Percentiles rank a stretch among this genome's conserved stretches.
Conservation (phyloP, 2,888 invertebrate genomes). For the Phytoseiulus persimilis region DNA sequence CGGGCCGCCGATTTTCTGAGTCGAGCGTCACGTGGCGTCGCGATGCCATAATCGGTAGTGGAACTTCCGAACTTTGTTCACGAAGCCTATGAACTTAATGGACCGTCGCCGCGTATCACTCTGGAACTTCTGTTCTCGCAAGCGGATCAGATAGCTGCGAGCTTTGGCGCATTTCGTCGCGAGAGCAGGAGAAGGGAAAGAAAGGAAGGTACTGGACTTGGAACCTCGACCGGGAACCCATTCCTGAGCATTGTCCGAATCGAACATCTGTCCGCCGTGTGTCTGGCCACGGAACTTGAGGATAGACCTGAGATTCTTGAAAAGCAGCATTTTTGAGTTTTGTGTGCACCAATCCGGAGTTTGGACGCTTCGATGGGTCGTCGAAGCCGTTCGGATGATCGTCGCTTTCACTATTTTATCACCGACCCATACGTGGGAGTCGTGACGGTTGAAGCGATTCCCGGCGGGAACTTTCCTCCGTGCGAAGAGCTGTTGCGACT, state of each 20-base stretch:
- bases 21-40: neutral
- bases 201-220: no score
- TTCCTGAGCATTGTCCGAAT: no score
- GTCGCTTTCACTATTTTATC: neutral
- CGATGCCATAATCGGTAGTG: neutral
- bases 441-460: neutral
- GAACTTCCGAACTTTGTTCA: neutral
- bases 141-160: no score
- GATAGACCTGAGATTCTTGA: neutral
- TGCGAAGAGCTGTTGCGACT: neutral
- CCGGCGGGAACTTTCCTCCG: neutral
- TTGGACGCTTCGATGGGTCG: neutral
- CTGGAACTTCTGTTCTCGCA: no score
- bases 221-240: no score
- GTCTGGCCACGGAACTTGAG: neutral
- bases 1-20: neutral
- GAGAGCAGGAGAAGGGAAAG: no score
- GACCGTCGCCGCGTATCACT: no score
- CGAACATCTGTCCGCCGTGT: no score
- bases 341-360: neutral
- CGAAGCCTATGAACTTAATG: no score
- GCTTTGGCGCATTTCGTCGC: no score
- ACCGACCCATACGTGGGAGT: neutral
- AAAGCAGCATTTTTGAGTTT: neutral
- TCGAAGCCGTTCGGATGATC: neutral